Percentiles rank a stretch among this genome's conserved stretches.
Evolutionary conservation across 1,140 invertebrate genomes (phyloP).

Genomic region (Papilio polytes): DNA sequence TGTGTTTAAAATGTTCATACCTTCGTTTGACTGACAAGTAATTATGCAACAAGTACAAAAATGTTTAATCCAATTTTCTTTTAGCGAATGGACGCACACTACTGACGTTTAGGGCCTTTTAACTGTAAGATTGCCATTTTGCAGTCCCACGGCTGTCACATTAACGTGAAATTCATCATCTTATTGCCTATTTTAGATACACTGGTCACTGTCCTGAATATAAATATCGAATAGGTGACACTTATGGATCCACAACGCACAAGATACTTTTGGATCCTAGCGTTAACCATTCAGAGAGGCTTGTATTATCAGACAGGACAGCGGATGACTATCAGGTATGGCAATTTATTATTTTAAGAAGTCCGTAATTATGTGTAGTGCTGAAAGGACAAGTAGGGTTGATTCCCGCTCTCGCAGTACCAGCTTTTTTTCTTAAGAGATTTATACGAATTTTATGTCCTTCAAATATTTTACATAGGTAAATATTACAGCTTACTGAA

Average conservation of each 20-base stretch:
- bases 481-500: background rate
- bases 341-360: background rate
- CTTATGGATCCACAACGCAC: constrained; percentile 88
- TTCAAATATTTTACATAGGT: too few relatives aligned
- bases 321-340: constrained; percentile 85
- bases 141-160: too few relatives aligned
- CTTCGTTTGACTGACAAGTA: background rate
- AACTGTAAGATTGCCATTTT: background rate
- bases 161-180: too few relatives aligned
- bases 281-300: constrained; percentile 87
- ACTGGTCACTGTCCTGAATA: constrained; percentile 90
- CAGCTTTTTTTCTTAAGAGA: too few relatives aligned
- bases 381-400: too few relatives aligned
- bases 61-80: background rate
- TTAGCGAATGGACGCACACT: too few relatives aligned
- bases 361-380: too few relatives aligned
- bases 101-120: background rate
- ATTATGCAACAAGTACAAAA: background rate
- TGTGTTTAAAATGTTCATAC: background rate
- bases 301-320: constrained; percentile 87
- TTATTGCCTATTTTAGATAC: constrained; percentile 82
- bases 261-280: constrained; percentile 89
- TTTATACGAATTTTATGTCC: too few relatives aligned
- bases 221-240: constrained; percentile 88
- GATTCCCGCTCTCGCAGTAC: too few relatives aligned